phyloP scores from a whole-genome alignment of 1,140 invertebrate genomes.

The Babylonia areolata region DNA sequence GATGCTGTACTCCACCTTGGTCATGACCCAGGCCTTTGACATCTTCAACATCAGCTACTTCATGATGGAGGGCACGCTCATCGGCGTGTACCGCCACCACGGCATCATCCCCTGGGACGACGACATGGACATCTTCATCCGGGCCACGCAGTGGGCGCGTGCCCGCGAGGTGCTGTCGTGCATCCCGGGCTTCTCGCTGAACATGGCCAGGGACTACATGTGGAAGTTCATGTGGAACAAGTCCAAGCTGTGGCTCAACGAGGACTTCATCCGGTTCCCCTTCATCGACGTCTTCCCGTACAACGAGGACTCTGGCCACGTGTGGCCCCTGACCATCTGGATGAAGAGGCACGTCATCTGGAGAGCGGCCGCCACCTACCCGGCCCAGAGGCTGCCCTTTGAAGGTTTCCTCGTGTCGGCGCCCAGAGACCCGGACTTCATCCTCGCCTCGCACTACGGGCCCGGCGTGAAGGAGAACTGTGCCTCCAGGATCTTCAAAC shows the following conservation, averaged over 20 bases:
- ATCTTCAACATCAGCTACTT: conserved; percentile 38
- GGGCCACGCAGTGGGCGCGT: conserved; percentile 17
- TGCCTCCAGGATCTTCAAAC: conserved; percentile 34
- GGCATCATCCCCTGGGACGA: conserved; percentile 43
- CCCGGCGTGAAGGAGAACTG: conserved; percentile 11
- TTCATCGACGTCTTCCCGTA: conserved; percentile 39
- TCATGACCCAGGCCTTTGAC: conserved; percentile 33
- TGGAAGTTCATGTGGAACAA: conserved; percentile 40
- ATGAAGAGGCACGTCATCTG: conserved; percentile 39
- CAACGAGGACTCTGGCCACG: conserved; percentile 28
- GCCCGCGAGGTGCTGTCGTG: conserved; percentile 35
- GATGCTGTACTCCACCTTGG: conserved; percentile 33
- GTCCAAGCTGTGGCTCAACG: conserved; percentile 27
- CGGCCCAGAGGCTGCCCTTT: conserved; percentile 11
- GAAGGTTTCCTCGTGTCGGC: conserved; percentile 20
- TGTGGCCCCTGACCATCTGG: conserved; percentile 45
- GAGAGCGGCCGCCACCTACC: not conserved
- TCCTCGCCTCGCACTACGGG: conserved; percentile 7
- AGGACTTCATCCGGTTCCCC: conserved; percentile 37
- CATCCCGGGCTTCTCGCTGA: conserved; percentile 30
- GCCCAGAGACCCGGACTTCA: conserved; percentile 7
- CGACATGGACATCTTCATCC: conserved; percentile 38
- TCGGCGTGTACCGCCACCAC: conserved; percentile 38
- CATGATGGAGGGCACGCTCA: conserved; percentile 27
- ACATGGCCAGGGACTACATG: conserved; percentile 39